Percentiles rank a stretch among this genome's conserved stretches.
Evolutionary conservation across 2,888 invertebrate genomes (phyloP).

Genomic region (Mythimna pallens): DNA sequence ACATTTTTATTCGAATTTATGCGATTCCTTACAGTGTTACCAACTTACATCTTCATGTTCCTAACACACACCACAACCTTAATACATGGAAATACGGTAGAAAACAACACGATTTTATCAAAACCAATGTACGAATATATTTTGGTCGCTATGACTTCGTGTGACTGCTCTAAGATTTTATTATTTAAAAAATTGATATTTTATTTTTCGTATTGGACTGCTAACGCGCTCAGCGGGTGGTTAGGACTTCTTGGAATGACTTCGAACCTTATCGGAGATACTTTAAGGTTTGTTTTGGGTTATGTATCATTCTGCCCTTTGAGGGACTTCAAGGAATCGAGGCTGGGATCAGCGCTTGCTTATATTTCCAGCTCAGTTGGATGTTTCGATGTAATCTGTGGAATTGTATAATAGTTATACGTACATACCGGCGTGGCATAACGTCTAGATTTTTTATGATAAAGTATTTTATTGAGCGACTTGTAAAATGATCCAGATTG

Average conservation of each 20-base stretch:
- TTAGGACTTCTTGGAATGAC: constrained; percentile 58
- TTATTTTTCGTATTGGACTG: constrained; percentile 87
- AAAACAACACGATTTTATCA: constrained; percentile 64
- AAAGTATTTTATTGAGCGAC: constrained; percentile 53
- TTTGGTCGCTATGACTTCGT: constrained; percentile 80
- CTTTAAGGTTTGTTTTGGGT: constrained; percentile 70
- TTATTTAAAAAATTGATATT: constrained; percentile 89
- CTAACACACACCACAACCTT: constrained; percentile 62
- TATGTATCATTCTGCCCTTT: constrained; percentile 68
- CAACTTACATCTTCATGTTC: constrained; percentile 59
- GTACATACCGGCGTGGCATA: constrained; percentile 54
- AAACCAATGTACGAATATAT: constrained; percentile 64
- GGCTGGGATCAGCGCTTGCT: constrained; percentile 74
- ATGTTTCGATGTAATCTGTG: constrained; percentile 81
- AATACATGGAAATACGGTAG: constrained; percentile 71
- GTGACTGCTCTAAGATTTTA: constrained; percentile 89
- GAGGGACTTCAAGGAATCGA: constrained; percentile 84
- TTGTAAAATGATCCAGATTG: constrained; percentile 58
- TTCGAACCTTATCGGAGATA: constrained; percentile 68
- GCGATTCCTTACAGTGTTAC: constrained; percentile 78
- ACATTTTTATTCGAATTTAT: constrained; percentile 90
- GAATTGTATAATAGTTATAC: constrained; percentile 70
- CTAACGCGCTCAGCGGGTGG: constrained; percentile 89
- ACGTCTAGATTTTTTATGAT: constrained; percentile 63
- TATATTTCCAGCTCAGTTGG: constrained; percentile 81